Evolutionary conservation across 2,888 invertebrate genomes (phyloP).

Genomic region (Drosophila fulvimacula): DNA sequence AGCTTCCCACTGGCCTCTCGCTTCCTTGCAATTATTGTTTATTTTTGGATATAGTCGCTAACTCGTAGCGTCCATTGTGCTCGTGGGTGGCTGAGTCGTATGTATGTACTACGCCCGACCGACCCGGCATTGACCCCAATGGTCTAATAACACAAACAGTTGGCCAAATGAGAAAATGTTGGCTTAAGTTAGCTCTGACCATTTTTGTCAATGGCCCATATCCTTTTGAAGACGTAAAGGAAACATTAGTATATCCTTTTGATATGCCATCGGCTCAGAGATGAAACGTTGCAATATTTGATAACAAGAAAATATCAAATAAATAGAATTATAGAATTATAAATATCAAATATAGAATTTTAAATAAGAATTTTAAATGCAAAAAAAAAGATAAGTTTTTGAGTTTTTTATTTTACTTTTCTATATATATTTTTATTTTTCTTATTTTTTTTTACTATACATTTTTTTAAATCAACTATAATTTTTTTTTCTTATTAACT

Average conservation of each 20-base stretch:
- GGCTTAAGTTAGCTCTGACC: background rate
- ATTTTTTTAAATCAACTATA: no score
- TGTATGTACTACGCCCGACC: no score
- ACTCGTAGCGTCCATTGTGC: background rate
- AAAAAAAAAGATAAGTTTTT: no score
- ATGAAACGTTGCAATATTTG: background rate
- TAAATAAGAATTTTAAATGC: background rate
- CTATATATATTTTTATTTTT: background rate
- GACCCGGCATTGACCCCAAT: constrained; percentile 9
- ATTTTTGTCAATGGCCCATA: background rate
- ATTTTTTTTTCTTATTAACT: no score
- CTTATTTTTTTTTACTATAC: no score
- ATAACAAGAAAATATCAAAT: background rate
- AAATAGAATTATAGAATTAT: background rate
- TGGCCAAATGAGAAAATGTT: background rate
- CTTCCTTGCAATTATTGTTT: constrained; percentile 39
- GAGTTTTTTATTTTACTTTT: background rate
- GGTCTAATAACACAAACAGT: constrained; percentile 17
- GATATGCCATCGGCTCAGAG: background rate
- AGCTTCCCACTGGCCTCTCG: background rate
- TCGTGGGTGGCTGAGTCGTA: background rate
- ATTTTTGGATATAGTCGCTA: constrained; percentile 21
- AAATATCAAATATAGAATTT: background rate
- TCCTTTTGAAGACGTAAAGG: background rate
- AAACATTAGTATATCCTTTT: background rate